phyloP scores from a whole-genome alignment of 2,888 invertebrate genomes.

The Pocota personata region DNA sequence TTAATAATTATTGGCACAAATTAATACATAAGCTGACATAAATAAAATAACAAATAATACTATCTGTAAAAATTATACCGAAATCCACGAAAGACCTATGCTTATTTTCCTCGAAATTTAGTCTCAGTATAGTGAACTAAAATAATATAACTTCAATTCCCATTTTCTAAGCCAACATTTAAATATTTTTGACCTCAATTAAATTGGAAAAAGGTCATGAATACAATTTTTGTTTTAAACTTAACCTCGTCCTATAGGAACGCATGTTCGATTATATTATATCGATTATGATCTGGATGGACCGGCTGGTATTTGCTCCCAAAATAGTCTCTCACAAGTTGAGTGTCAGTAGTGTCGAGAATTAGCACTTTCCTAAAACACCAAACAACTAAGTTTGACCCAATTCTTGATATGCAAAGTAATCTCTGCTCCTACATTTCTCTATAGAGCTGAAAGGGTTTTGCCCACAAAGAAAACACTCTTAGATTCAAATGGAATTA shows the following conservation, averaged over 20 bases:
- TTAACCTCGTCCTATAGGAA: not conserved
- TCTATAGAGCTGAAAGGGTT: not conserved
- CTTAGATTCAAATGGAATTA: conserved; percentile 40
- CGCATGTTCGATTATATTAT: not conserved
- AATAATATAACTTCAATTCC: conserved; percentile 31
- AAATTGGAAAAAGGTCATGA: conserved; percentile 19
- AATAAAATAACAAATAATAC: not conserved
- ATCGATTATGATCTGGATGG: conserved; percentile 31
- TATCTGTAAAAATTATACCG: not conserved
- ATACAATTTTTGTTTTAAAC: conserved; percentile 26
- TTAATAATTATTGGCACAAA: too few relatives aligned
- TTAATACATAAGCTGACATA: too few relatives aligned
- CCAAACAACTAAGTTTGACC: conserved; percentile 21
- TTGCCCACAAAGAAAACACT: not conserved
- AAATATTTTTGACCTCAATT: conserved; percentile 31
- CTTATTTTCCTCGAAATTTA: not conserved
- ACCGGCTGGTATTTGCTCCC: not conserved
- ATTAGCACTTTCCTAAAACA: not conserved
- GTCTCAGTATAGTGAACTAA: conserved; percentile 4
- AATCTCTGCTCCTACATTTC: not conserved
- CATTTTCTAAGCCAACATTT: conserved; percentile 17
- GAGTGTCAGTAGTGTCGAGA: not conserved
- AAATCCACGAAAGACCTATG: not conserved
- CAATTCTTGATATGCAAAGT: not conserved
- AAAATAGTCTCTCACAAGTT: conserved; percentile 8